Conservation (phyloP, 53 echinoderm and acorn worm species). For the Patiria pectinifera region DNA sequence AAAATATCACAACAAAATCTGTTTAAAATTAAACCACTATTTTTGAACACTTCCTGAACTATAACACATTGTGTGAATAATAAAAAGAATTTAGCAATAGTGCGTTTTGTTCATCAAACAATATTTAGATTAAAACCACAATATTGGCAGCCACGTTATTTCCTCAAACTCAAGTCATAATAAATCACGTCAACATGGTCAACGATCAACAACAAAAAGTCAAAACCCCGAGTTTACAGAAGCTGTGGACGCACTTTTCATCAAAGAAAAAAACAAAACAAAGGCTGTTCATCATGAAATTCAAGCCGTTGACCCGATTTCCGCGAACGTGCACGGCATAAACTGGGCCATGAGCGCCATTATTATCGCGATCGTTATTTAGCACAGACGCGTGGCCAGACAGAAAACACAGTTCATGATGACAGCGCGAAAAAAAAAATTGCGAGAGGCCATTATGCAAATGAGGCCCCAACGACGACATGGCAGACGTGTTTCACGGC, state of each 20-base stretch:
- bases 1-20: too few relatives aligned
- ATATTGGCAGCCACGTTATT: not conserved
- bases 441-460: slow-evolving; percentile 62
- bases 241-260: too few relatives aligned
- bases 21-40: too few relatives aligned
- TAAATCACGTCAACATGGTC: too few relatives aligned
- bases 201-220: not conserved
- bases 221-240: too few relatives aligned
- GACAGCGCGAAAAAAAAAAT: not conserved
- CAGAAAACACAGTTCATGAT: not conserved
- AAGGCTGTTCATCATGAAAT: not conserved
- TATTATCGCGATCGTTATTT: slow-evolving; percentile 10
- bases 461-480: slow-evolving; percentile 38
- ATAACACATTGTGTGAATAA: too few relatives aligned
- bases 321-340: not conserved
- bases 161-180: not conserved
- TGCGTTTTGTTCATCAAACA: too few relatives aligned
- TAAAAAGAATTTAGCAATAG: too few relatives aligned
- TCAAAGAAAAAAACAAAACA: not conserved
- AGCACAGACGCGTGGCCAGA: not conserved
- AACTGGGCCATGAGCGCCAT: not conserved
- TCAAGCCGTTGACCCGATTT: not conserved
- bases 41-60: too few relatives aligned
- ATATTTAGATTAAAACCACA: too few relatives aligned
- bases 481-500: not conserved